Evolutionary conservation across 2,888 invertebrate species (phyloP).

Genomic region (Emmelina monodactyla): DNA sequence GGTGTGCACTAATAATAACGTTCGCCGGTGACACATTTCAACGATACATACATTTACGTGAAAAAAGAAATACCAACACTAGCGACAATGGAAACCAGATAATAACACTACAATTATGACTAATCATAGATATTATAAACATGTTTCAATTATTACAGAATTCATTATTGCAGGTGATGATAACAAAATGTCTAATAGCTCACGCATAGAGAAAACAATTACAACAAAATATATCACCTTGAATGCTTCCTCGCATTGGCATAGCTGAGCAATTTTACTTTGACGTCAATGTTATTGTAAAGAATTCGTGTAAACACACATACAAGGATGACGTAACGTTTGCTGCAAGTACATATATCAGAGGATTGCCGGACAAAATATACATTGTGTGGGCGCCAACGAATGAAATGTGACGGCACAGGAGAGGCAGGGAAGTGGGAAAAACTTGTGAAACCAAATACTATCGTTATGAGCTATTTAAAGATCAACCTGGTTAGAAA

Average conservation of each 20-base stretch:
- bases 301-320: background rate
- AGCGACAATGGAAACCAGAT: too few relatives aligned
- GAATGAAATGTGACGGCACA: conserved; percentile 37
- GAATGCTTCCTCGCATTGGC: too few relatives aligned
- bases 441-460: conserved; percentile 65
- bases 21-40: background rate
- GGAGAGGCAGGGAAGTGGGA: conserved; percentile 50
- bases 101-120: too few relatives aligned
- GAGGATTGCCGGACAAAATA: conserved; percentile 22
- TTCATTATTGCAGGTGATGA: too few relatives aligned
- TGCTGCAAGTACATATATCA: conserved; percentile 1
- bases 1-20: conserved; percentile 1
- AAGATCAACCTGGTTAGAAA: conserved; percentile 64
- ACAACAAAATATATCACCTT: too few relatives aligned
- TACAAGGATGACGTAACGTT: background rate
- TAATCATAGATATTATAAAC: too few relatives aligned
- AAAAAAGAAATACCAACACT: too few relatives aligned
- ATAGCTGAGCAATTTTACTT: background rate
- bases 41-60: too few relatives aligned
- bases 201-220: too few relatives aligned
- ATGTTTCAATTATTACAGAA: too few relatives aligned
- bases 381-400: conserved; percentile 44
- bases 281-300: background rate
- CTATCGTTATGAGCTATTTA: conserved; percentile 66
- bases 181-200: too few relatives aligned